phyloP scores from a whole-genome alignment of 2,797 vertebrate genomes.

The Spheniscus humboldti region DNA sequence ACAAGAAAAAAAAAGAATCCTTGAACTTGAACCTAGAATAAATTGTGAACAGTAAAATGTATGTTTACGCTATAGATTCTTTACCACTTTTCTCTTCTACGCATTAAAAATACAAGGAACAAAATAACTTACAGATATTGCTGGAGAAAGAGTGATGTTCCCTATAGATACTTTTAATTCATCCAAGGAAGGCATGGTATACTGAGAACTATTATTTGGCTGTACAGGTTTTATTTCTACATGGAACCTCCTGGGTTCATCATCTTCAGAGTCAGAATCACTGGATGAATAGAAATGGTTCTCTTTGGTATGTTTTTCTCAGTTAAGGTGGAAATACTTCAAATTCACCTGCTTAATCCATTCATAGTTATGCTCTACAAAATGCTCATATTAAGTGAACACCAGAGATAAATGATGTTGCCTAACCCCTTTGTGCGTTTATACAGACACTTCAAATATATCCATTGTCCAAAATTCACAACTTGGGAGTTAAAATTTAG shows the following conservation, averaged over 20 bases:
- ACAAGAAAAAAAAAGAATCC: neutral
- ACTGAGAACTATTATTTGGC: constrained; percentile 85
- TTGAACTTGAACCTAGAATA: neutral
- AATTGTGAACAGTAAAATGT: neutral
- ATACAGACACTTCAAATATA: neutral
- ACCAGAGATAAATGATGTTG: neutral
- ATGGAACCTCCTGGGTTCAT: constrained; percentile 91
- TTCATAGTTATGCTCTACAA: neutral
- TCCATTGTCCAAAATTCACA: neutral
- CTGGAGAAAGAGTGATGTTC: constrained; percentile 91
- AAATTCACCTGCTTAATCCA: neutral
- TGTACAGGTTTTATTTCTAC: constrained; percentile 95
- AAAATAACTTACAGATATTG: constrained; percentile 80
- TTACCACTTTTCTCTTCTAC: neutral
- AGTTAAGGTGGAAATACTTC: constrained; percentile 69
- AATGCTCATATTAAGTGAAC: neutral
- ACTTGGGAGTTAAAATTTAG: neutral
- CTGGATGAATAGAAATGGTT: constrained; percentile 95
- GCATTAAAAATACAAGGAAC: neutral
- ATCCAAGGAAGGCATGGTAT: constrained; percentile 87
- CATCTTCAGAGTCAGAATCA: constrained; percentile 92
- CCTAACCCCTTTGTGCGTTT: neutral
- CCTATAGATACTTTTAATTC: constrained; percentile 94
- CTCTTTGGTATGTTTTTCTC: constrained; percentile 92
- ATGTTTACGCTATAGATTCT: neutral